Base-by-base conservation (phyloP, 53 echinoderm and acorn worm species). In the Crossaster papposus region DNA sequence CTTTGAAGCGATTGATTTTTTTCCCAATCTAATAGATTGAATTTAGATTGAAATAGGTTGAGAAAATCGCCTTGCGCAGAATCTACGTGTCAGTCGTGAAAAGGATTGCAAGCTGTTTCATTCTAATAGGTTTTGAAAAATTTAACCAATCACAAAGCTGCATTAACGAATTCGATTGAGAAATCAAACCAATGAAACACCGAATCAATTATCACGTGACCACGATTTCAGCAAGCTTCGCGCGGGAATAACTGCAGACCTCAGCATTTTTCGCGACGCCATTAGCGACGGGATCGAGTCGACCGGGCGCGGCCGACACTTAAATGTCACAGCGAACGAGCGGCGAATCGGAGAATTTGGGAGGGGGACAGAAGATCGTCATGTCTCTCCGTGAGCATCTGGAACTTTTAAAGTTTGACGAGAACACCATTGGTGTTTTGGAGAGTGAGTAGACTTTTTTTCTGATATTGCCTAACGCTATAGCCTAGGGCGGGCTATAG, bases 181-280 rank as follows among this genome's bases (percentile, higher is more conserved):
- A 78, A 78, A 50, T 31, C 78, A 51, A 78, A 73, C 73, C 73
- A 73, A 73, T 73, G 62, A 62, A 62, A 62, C 62, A 73, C 35
- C 73, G 5, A 73, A 31, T 28, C 7, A 28, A 73, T 73, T 73
- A 31, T 73, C 33, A 31, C 73, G 73, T 73, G 73, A 73, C 73
- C 32, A 34, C 73, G 30, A 73, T 73, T 73, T 78, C 78, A 44
- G 38, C 38, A 4, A 38, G 38, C 38, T 44, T 7, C 44, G 44
- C 44, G 44, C 2, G 6, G 44, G n/a, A n/a, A n/a, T n/a, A n/a
- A n/a, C n/a, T n/a, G n/a, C n/a, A n/a, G n/a, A n/a, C 44, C 6
- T 44, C 44, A n/a, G n/a, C 44, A 44, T 44, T 44, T 44, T 44
- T 44, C 44, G 44, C 44, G 44, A 5, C 44, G 44, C 6, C 44